Evolutionary conservation across 1,140 invertebrate species (phyloP).

Genomic region (Theocolax elegans): DNA sequence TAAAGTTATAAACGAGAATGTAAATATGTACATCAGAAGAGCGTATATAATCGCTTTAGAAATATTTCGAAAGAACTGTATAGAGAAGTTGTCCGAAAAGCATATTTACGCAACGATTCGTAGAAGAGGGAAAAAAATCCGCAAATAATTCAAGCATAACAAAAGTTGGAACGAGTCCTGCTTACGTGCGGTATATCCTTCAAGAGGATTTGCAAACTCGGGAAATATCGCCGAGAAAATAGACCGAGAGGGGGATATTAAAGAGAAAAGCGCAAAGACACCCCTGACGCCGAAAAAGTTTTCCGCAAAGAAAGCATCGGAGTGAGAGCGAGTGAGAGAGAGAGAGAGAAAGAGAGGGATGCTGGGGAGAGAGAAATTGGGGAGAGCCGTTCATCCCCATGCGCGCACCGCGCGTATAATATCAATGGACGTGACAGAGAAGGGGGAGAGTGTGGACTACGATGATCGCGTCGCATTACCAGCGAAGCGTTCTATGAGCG

Average conservation of each 20-base stretch:
- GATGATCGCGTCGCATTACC: slow-evolving; percentile 65
- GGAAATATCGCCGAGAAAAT: background rate
- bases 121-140: background rate
- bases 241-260: too few relatives aligned
- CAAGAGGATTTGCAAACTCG: slow-evolving; percentile 1
- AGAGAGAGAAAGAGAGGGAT: too few relatives aligned
- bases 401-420: slow-evolving; percentile 47
- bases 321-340: too few relatives aligned
- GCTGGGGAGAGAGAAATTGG: background rate
- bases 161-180: slow-evolving; percentile 7
- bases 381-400: slow-evolving; percentile 8
- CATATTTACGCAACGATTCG: too few relatives aligned
- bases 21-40: too few relatives aligned
- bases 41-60: too few relatives aligned
- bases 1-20: too few relatives aligned
- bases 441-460: slow-evolving; percentile 42
- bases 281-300: too few relatives aligned
- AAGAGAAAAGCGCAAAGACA: slow-evolving; percentile 7
- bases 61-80: too few relatives aligned
- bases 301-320: too few relatives aligned
- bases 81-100: too few relatives aligned
- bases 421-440: slow-evolving; percentile 58
- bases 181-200: background rate
- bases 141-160: background rate
- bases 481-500: slow-evolving; percentile 64